A percentile compares a stretch with the other conserved stretches of the same genome.
Evolutionary conservation across 2,113 vertebrate genomes (phyloP).

Genomic region (Zeus faber): DNA sequence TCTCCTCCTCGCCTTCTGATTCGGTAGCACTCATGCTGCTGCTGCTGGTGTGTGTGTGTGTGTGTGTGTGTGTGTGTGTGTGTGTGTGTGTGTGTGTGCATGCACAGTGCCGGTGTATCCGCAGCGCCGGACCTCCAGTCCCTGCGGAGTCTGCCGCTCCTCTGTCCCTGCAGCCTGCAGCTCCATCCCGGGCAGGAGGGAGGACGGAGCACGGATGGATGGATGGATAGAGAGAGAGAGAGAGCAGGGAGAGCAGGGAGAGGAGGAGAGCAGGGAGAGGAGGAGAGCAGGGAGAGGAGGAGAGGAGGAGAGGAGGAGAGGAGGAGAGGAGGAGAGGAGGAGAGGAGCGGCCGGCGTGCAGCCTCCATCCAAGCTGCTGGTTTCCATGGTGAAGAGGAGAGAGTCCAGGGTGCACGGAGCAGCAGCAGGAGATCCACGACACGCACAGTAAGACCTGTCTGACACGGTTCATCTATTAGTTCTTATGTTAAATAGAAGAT

Average conservation of each 20-base stretch:
- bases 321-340: conserved; percentile 14
- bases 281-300: background rate
- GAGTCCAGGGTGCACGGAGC: conserved; percentile 53
- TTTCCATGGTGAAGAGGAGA: conserved; percentile 74
- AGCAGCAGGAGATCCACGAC: too few species aligned
- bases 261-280: background rate
- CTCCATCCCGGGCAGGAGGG: background rate
- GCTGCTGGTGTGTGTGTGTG: conserved; percentile 52
- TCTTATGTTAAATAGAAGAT: too few species aligned
- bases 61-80: conserved; percentile 11
- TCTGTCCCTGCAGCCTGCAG: conserved; percentile 41
- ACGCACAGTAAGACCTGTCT: conserved; percentile 18
- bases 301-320: conserved; percentile 6
- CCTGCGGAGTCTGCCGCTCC: conserved; percentile 64
- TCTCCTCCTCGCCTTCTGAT: conserved; percentile 56
- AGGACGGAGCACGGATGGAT: background rate
- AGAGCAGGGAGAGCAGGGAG: background rate
- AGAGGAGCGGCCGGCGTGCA: conserved; percentile 38
- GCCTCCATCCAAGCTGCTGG: too few species aligned
- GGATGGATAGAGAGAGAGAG: background rate
- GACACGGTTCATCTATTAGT: too few species aligned
- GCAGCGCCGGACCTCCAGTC: conserved; percentile 66
- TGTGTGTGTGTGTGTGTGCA: conserved; percentile 12
- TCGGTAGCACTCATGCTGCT: conserved; percentile 51
- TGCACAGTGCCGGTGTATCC: conserved; percentile 59